Conservation (phyloP, 1,140 invertebrate genomes). For the Chrysoperla carnea region DNA sequence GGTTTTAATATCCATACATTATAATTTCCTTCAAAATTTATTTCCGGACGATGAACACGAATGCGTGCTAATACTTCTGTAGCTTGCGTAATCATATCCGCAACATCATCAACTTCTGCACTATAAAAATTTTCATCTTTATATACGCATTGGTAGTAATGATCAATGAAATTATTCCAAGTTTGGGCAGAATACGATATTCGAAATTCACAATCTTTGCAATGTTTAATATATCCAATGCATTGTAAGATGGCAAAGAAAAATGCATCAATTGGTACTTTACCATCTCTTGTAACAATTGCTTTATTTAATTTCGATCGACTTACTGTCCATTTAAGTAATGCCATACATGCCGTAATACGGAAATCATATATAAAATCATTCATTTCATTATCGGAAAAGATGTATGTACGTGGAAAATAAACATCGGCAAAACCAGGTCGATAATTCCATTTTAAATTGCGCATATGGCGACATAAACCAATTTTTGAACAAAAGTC, state of each 20-base stretch:
- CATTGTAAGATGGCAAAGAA: slow-evolving; percentile 64
- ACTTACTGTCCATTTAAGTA: slow-evolving; percentile 57
- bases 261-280: slow-evolving; percentile 49
- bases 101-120: neutral
- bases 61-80: slow-evolving; percentile 21
- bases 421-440: neutral
- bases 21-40: slow-evolving; percentile 53
- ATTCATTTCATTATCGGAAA: slow-evolving; percentile 57
- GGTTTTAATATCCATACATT: slow-evolving; percentile 93
- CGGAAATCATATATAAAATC: slow-evolving; percentile 84
- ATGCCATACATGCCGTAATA: slow-evolving; percentile 66
- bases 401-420: slow-evolving; percentile 6
- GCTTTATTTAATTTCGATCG: slow-evolving; percentile 33
- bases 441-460: neutral
- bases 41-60: slow-evolving; percentile 37
- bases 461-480: neutral
- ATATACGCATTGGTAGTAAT: slow-evolving; percentile 29
- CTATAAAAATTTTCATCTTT: slow-evolving; percentile 14
- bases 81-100: neutral
- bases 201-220: slow-evolving; percentile 30
- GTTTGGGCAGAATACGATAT: slow-evolving; percentile 29
- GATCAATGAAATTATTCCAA: slow-evolving; percentile 53
- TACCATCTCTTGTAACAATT: slow-evolving; percentile 36
- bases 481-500: neutral
- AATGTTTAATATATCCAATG: slow-evolving; percentile 46